Evolutionary conservation across 2,888 invertebrate species (phyloP).

Genomic region (Callinectes sapidus): DNA sequence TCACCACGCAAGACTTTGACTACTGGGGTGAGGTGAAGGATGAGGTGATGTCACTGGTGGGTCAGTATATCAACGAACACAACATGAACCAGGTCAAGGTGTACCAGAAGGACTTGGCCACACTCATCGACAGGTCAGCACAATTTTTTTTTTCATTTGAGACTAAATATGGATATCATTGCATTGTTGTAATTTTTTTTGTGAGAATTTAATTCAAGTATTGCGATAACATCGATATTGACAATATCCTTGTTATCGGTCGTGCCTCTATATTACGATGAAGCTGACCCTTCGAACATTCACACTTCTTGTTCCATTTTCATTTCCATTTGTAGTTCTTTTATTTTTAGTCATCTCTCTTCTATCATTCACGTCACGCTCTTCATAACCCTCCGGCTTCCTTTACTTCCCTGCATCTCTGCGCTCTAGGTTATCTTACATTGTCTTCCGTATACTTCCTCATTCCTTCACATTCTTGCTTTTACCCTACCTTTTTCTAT

Average conservation of each 20-base stretch:
- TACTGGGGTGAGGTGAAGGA: conserved; percentile 71
- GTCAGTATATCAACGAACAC: conserved; percentile 66
- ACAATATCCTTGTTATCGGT: not conserved
- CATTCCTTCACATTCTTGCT: not conserved
- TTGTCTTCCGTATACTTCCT: not conserved
- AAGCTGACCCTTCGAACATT: no score
- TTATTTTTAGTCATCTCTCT: not conserved
- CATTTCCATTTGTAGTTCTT: no score
- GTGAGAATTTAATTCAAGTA: not conserved
- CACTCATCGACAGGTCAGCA: conserved; percentile 63
- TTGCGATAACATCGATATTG: not conserved
- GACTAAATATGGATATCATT: not conserved
- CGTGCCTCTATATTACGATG: no score
- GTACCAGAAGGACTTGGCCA: conserved; percentile 59
- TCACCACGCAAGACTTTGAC: conserved; percentile 63
- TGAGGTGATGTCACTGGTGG: conserved; percentile 62
- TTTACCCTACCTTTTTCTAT: not conserved
- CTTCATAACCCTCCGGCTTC: not conserved
- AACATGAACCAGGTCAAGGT: conserved; percentile 69
- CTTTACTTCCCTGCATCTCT: not conserved
- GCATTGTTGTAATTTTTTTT: not conserved
- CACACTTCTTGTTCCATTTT: no score
- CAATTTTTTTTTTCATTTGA: not conserved
- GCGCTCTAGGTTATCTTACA: not conserved
- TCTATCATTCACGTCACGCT: not conserved